Evolutionary conservation across 2,797 vertebrate genomes (phyloP), one percentile per base, ranked within the genome.

Genomic region (Gastrophryne carolinensis): DNA sequence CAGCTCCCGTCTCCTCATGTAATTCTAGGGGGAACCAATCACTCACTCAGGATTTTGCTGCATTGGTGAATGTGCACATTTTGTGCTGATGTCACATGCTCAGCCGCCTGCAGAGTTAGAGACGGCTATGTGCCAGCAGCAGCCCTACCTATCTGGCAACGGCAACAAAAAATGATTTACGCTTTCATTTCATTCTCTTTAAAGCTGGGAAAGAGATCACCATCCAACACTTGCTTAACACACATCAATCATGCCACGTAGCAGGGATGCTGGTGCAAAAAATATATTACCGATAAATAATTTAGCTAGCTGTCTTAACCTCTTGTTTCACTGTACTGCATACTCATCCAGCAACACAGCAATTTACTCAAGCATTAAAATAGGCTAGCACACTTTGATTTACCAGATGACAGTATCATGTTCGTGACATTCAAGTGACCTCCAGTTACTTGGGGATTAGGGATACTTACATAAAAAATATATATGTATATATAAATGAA

Each of bases 161-260:
- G 9, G 66, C 49, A 70, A 34, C 57, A 11, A 15, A 57, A 49
- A 41, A 77, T 77, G 74, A 77, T 77, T 71, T 77, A 77, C 50
- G 63, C 74, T 70, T 71, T 71, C 60, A 71, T 77, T 77, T 77
- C 67, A 64, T 56, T 77, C 66, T 76, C 74, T 77, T 71, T 77
- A 71, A 71, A 71, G 67, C 74, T 47, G 29, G 67, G 49, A 77
- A 67, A 71, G 66, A 63, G 74, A 77, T 56, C 67, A 44, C 60
- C 66, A 77, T 64, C 74, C 66, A 77, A 71, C 58, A 64, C 58
- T 71, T 77, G 74, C 60, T 64, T 50, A 70, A 77, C 66, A 64
- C 58, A 71, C 60, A 77, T 77, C 74, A 77, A 70, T 77, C 74
- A 77, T 41, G 30, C 58, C 39, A 64, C 47, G 66, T 47, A 63